A percentile compares a stretch with the other conserved stretches of the same genome.
phyloP scores from a whole-genome alignment of 2,797 vertebrate species.

The Anableps anableps region DNA sequence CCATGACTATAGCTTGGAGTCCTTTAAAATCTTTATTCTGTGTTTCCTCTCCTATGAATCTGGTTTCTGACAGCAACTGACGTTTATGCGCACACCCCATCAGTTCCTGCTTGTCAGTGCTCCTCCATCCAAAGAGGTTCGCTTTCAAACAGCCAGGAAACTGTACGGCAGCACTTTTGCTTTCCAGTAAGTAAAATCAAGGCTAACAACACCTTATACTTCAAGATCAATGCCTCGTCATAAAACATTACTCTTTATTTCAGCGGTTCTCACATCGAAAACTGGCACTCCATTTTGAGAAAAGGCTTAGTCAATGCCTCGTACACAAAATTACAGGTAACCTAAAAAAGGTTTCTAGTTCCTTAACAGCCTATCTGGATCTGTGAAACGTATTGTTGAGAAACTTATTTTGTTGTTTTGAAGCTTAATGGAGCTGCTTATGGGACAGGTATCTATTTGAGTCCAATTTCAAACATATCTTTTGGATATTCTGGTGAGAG shows the following conservation, averaged over 20 bases:
- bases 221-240: neutral
- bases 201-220: neutral
- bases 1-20: neutral
- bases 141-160: conserved; percentile 93
- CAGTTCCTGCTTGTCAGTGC: conserved; percentile 98
- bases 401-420: conserved; percentile 60
- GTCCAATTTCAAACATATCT: conserved; percentile 96
- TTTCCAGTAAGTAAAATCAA: conserved; percentile 89
- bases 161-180: conserved; percentile 96
- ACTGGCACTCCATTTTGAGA: conserved; percentile 98
- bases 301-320: conserved; percentile 96
- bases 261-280: conserved; percentile 91
- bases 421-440: conserved; percentile 98
- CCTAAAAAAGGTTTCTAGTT: neutral
- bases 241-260: neutral
- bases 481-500: conserved; percentile 98
- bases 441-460: conserved; percentile 98
- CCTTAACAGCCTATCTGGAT: neutral
- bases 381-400: neutral
- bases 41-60: neutral
- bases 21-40: neutral
- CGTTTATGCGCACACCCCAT: conserved; percentile 98
- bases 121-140: conserved; percentile 93
- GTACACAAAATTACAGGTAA: conserved; percentile 96
- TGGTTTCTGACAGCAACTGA: conserved; percentile 88